phyloP scores from a whole-genome alignment of 1,140 invertebrate species.

The Penaeus indicus region DNA sequence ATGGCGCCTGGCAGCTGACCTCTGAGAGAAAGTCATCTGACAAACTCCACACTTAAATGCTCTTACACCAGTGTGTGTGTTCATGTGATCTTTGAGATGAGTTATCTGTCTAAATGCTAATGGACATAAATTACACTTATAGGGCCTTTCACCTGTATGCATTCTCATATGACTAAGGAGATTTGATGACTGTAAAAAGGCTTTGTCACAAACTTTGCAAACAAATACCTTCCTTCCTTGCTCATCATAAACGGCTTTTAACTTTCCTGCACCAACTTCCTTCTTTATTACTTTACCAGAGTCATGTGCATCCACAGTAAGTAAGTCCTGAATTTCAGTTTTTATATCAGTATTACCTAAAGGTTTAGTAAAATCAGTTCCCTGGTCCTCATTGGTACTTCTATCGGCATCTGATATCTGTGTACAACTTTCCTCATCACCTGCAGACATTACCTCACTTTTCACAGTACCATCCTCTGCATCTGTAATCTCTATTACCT shows the following conservation, averaged over 20 bases:
- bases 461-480: conserved; percentile 27
- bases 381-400: too few species aligned
- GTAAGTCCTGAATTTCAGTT: too few species aligned
- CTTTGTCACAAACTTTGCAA: conserved; percentile 40
- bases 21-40: conserved; percentile 19
- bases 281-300: neutral
- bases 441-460: conserved; percentile 9
- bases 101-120: conserved; percentile 42
- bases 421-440: neutral
- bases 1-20: conserved; percentile 36
- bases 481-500: neutral
- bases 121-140: conserved; percentile 35
- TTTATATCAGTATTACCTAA: too few species aligned
- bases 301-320: too few species aligned
- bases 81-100: conserved; percentile 46
- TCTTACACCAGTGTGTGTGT: conserved; percentile 33
- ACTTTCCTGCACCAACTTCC: conserved; percentile 5
- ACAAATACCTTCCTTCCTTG: conserved; percentile 39
- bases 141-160: conserved; percentile 42
- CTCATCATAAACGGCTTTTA: neutral
- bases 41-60: conserved; percentile 26
- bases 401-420: too few species aligned
- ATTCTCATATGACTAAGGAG: conserved; percentile 40
- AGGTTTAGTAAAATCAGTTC: too few species aligned
- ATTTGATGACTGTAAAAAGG: conserved; percentile 42